Percentiles rank a stretch among this genome's conserved stretches.
Conservation (phyloP, 2,797 vertebrate genomes). For the Neostethus bicornis region DNA sequence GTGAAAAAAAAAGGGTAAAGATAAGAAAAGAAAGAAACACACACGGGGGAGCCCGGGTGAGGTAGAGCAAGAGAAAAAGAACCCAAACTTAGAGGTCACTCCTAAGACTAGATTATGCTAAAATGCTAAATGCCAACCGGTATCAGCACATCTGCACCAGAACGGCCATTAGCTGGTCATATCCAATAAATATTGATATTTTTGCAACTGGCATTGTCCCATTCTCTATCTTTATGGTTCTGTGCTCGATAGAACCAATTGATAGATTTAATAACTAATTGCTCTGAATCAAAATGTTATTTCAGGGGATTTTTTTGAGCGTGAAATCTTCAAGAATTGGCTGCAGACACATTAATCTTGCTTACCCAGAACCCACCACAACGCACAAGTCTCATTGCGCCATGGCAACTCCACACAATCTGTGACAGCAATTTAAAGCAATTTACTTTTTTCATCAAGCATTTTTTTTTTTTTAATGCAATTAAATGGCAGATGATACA, state of each 20-base stretch:
- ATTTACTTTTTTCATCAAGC: slow-evolving; percentile 73
- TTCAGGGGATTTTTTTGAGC: slow-evolving; percentile 55
- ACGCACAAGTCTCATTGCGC: slow-evolving; percentile 52
- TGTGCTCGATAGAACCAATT: slow-evolving; percentile 63
- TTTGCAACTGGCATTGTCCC: slow-evolving; percentile 44
- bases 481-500: slow-evolving; percentile 72
- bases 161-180: slow-evolving; percentile 63
- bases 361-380: slow-evolving; percentile 51
- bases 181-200: slow-evolving; percentile 72
- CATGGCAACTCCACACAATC: slow-evolving; percentile 56
- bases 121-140: slow-evolving; percentile 55
- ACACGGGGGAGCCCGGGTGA: slow-evolving; percentile 11
- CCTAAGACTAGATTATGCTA: slow-evolving; percentile 33
- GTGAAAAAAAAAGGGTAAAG: slow-evolving; percentile 13
- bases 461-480: slow-evolving; percentile 60
- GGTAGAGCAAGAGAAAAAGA: slow-evolving; percentile 6
- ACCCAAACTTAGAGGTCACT: slow-evolving; percentile 20
- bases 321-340: slow-evolving; percentile 54
- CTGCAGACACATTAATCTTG: slow-evolving; percentile 73
- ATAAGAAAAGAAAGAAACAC: slow-evolving; percentile 11
- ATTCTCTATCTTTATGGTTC: slow-evolving; percentile 43
- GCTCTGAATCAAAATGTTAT: slow-evolving; percentile 70
- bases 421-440: slow-evolving; percentile 79
- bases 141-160: slow-evolving; percentile 27
- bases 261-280: slow-evolving; percentile 76